Evolutionary conservation across 2,113 vertebrate genomes (phyloP).

Genomic region (Sarotherodon lohbergeri): DNA sequence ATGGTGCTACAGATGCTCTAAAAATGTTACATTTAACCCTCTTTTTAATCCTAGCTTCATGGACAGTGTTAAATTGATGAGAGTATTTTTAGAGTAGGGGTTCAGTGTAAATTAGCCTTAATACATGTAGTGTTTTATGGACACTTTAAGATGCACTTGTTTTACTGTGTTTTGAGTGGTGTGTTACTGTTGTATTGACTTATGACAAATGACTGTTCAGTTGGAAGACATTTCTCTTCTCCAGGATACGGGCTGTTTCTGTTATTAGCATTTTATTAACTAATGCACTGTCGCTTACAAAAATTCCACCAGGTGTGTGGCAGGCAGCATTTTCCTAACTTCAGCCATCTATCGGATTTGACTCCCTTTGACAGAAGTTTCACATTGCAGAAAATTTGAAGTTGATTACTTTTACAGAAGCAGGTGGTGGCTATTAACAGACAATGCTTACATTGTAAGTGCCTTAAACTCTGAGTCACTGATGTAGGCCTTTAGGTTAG

Average conservation of each 20-base stretch:
- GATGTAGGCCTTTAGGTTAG: background rate
- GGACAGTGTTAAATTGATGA: background rate
- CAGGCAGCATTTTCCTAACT: background rate
- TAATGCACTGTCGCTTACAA: background rate
- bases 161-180: background rate
- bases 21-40: background rate
- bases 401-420: background rate
- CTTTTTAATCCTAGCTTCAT: background rate
- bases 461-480: background rate
- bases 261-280: background rate
- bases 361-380: background rate
- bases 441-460: background rate
- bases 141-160: background rate
- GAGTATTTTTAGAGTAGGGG: background rate
- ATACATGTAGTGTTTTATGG: background rate
- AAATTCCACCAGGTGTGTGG: background rate
- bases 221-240: background rate
- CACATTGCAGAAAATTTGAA: background rate
- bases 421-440: background rate
- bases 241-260: background rate
- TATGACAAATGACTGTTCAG: background rate
- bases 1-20: background rate
- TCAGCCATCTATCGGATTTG: background rate
- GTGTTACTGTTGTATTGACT: background rate
- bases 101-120: background rate